Evolutionary conservation across 2,113 vertebrate genomes (phyloP).

Genomic region (Callithrix jacchus): DNA sequence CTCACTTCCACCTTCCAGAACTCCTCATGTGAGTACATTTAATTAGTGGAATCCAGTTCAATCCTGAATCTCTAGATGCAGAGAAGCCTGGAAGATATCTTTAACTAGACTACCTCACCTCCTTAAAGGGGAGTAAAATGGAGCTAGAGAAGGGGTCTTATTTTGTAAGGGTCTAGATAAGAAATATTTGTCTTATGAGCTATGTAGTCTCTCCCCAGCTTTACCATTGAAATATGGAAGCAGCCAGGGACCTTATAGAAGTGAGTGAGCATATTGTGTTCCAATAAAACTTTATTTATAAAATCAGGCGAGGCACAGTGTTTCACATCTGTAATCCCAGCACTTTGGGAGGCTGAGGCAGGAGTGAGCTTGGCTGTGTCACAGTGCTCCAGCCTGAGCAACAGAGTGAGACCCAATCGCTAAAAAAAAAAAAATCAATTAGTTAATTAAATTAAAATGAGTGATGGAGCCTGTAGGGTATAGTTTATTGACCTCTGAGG

Average conservation of each 20-base stretch:
- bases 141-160: not conserved
- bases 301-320: no score
- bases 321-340: no score
- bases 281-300: constrained; percentile 51
- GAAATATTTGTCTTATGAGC: not conserved
- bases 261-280: not conserved
- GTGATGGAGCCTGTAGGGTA: not conserved
- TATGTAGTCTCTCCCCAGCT: not conserved
- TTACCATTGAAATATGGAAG: not conserved
- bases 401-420: not conserved
- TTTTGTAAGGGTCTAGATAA: not conserved
- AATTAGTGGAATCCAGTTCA: not conserved
- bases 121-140: not conserved
- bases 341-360: no score
- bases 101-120: not conserved
- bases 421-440: not conserved
- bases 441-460: not conserved
- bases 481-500: not conserved
- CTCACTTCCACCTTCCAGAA: not conserved
- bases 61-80: not conserved
- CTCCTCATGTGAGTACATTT: not conserved
- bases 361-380: no score
- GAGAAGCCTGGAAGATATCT: not conserved
- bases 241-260: not conserved
- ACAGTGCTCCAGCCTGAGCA: not conserved